These are phyloP conservation scores for Sesia bembeciformis DNA, from an alignment of 2,888 invertebrate species.

Conservation along the genomic window DNA sequence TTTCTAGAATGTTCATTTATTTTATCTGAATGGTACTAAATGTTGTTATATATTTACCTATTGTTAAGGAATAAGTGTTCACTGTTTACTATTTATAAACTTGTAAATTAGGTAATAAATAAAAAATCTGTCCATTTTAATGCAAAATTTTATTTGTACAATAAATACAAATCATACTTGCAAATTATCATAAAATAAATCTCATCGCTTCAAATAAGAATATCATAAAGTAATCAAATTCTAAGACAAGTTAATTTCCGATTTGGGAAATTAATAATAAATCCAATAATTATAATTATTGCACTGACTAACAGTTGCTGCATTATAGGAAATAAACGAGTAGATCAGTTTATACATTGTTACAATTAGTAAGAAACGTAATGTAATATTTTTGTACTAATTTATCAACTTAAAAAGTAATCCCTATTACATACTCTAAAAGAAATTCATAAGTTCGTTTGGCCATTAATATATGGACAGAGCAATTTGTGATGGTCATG, in stretches of 20 bases:
- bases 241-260: slow-evolving; percentile 8
- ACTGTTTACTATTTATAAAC: too few relatives aligned
- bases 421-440: slow-evolving; percentile 22
- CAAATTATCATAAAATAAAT: slow-evolving; percentile 65
- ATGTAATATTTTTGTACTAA: slow-evolving; percentile 55
- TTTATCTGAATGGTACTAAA: not conserved
- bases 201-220: slow-evolving; percentile 53
- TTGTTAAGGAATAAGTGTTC: not conserved
- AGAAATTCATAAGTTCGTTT: slow-evolving; percentile 20
- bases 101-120: slow-evolving; percentile 9
- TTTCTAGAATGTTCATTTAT: slow-evolving; percentile 6
- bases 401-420: slow-evolving; percentile 41
- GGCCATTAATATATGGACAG: slow-evolving; percentile 17
- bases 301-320: slow-evolving; percentile 37
- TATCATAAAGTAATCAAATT: slow-evolving; percentile 36
- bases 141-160: slow-evolving; percentile 73
- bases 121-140: slow-evolving; percentile 34
- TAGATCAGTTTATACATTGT: slow-evolving; percentile 16
- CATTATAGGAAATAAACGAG: slow-evolving; percentile 14
- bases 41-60: not conserved
- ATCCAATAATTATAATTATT: slow-evolving; percentile 30
- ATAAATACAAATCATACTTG: slow-evolving; percentile 72
- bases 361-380: slow-evolving; percentile 14
- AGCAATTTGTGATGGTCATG: slow-evolving; percentile 35
- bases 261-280: not conserved